A percentile compares a stretch with the other conserved stretches of the same genome.
Conservation (phyloP, 2,888 invertebrate species). For the Pecten maximus region DNA sequence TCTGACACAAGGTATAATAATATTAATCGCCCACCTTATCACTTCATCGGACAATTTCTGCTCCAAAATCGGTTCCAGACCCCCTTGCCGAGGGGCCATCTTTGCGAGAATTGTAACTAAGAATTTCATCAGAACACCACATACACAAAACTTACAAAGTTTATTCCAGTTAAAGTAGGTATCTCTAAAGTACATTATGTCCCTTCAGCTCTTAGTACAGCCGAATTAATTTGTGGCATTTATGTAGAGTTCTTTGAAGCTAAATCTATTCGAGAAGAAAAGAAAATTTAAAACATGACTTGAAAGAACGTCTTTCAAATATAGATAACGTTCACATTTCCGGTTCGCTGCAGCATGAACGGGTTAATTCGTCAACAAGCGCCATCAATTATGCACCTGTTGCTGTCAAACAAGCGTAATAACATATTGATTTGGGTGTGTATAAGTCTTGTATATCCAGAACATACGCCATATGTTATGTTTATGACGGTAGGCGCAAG, state of each 20-base stretch:
- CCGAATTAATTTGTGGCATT: not conserved
- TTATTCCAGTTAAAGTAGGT: no score
- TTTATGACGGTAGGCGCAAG: not conserved
- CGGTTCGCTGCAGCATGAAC: slow-evolving; percentile 13
- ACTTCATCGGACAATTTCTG: no score
- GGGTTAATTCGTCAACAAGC: slow-evolving; percentile 18
- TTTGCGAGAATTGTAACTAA: no score
- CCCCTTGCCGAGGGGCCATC: no score
- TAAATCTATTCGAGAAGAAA: not conserved
- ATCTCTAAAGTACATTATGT: no score
- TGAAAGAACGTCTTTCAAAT: slow-evolving; percentile 19
- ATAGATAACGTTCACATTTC: not conserved
- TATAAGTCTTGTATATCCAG: not conserved
- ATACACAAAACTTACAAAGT: no score
- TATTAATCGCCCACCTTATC: no score
- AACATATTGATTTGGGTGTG: not conserved
- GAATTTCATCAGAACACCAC: no score
- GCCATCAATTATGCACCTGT: slow-evolving; percentile 8
- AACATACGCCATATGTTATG: not conserved
- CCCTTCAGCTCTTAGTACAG: not conserved
- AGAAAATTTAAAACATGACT: not conserved
- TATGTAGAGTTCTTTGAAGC: not conserved
- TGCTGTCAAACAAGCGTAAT: not conserved
- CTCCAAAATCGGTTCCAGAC: no score
- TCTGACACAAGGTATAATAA: no score